phyloP scores from a whole-genome alignment of 2,888 invertebrate species.

The Spicauda simplicius region DNA sequence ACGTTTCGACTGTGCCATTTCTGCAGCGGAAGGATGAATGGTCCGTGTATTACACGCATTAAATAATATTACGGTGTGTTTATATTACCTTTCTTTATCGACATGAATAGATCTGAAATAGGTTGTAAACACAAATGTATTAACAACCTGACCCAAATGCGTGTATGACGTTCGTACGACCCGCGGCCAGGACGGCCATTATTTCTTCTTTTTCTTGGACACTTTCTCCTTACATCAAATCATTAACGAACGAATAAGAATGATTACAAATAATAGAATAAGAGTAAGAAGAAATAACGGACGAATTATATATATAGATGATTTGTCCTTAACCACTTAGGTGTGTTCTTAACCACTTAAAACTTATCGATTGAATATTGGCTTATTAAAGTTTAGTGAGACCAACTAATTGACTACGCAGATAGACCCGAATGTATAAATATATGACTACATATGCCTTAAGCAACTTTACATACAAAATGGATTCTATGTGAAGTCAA shows the following conservation, averaged over 20 bases:
- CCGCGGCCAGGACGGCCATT: constrained; percentile 31
- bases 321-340: too few species aligned
- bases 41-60: constrained; percentile 38
- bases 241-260: neutral
- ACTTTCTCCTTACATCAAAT: neutral
- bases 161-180: constrained; percentile 63
- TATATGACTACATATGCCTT: too few species aligned
- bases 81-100: constrained; percentile 46
- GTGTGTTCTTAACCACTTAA: too few species aligned
- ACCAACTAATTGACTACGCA: too few species aligned
- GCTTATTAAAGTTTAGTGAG: too few species aligned
- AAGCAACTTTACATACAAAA: too few species aligned
- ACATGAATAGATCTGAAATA: constrained; percentile 67
- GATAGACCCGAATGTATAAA: too few species aligned
- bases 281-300: too few species aligned
- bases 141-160: constrained; percentile 76
- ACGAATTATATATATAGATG: too few species aligned
- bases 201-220: neutral
- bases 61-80: constrained; percentile 40
- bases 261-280: too few species aligned
- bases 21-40: constrained; percentile 40
- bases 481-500: too few species aligned
- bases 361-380: too few species aligned
- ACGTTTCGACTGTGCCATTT: constrained; percentile 16
- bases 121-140: constrained; percentile 70